Conservation (phyloP, 2,888 invertebrate species). For the Tipula confusa region DNA sequence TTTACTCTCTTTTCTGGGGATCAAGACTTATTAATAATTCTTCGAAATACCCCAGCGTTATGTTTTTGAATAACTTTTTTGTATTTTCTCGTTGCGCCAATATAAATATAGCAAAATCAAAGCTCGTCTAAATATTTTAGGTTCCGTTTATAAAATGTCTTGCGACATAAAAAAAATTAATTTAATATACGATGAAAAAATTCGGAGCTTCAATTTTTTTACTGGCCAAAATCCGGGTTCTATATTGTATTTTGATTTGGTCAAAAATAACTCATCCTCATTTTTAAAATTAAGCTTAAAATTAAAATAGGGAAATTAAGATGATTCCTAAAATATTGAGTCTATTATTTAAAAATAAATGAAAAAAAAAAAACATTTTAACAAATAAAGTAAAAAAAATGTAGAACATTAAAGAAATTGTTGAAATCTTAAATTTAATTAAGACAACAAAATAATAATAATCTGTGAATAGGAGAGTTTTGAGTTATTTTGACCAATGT, state of each 20-base stretch:
- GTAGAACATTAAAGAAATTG: not conserved
- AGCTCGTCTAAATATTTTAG: not conserved
- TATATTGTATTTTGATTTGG: not conserved
- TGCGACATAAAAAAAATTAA: not conserved
- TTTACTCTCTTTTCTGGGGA: not conserved
- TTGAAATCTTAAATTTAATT: not conserved
- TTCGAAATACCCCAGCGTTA: not conserved
- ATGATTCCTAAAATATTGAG: not conserved
- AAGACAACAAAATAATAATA: slow-evolving; percentile 4
- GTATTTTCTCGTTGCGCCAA: not conserved
- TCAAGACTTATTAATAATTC: slow-evolving; percentile 20
- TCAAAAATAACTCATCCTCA: not conserved
- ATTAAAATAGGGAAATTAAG: not conserved
- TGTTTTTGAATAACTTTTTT: not conserved
- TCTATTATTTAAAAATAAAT: not conserved
- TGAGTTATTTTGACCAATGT: not conserved
- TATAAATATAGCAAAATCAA: not conserved
- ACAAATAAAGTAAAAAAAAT: not conserved
- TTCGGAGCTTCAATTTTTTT: not conserved
- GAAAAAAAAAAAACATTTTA: not conserved
- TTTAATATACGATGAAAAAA: not conserved
- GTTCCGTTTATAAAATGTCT: not conserved
- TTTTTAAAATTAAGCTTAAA: not conserved
- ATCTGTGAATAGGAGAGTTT: not conserved
- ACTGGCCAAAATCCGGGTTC: not conserved